Base-by-base conservation (phyloP, 37 sponge, comb jelly and placozoan species). In the Aphrocallistes beatrix region DNA sequence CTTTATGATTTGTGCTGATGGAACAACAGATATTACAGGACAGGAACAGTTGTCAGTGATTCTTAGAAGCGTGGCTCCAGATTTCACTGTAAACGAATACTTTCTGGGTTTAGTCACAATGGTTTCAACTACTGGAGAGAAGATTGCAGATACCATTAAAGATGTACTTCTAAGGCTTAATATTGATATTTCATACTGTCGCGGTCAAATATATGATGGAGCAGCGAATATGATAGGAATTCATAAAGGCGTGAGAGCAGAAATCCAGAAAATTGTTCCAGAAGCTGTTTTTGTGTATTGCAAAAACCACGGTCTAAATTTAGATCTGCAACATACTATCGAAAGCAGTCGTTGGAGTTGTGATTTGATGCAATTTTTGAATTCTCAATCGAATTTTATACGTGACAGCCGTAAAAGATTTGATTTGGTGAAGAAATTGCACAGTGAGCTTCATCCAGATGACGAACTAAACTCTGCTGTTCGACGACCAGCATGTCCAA, bases 211-310 rank as follows among this genome's bases (percentile, higher is more conserved):
- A 60, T 13, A 60, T 30, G 75, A 28, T 60, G 21, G 75, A 28
- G 32, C 75, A 60, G n/a, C 25, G n/a, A 60, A 60, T 60, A 60
- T 60, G 75, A 60, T 30, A 60, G 34, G 75, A 32, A 60, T 19
- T 60, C 32, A 60, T 60, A 60, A 60, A 60, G 75, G 75, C n/a
- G 75, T 60, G n/a, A 60, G n/a, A 60, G 25, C 75, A 60, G 32
- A 60, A 60, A 60, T 60, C 75, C 34, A 60, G 75, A 60, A 60
- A 32, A 60, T 60, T 60, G 75, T 60, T 60, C 32, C 75, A 60
- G 75, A 60, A 60, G 75, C 34, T 60, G 32, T 60, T 60, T 19
- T 60, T 28, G 17, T 47, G 21, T 60, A 32, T 60, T 60, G 75
- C 34, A 60, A 60, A 42, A 60, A 60, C 75, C 75, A 60, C 75